Conservation (phyloP, 2,113 vertebrate species). For the Corythornis madagascariensis region DNA sequence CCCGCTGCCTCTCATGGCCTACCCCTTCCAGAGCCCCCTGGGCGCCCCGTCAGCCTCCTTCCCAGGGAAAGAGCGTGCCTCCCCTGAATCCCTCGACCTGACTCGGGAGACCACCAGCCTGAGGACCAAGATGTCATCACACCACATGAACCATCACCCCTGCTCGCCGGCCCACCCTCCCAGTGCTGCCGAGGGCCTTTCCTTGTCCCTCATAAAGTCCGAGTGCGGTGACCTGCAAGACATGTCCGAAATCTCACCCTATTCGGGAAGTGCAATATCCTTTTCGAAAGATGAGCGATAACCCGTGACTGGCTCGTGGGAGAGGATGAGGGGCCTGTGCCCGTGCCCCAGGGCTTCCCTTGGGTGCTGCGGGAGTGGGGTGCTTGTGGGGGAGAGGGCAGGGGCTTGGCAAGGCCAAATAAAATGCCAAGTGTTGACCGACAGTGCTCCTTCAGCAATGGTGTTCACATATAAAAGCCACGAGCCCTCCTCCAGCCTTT, state of each 20-base stretch:
- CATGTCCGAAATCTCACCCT: slow-evolving; percentile 96
- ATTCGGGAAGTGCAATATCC: slow-evolving; percentile 99
- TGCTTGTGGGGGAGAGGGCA: rapidly evolving
- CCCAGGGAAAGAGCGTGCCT: slow-evolving; percentile 89
- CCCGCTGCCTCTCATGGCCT: slow-evolving; percentile 95
- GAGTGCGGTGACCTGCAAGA: slow-evolving; percentile 98
- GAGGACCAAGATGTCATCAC: slow-evolving; percentile 96
- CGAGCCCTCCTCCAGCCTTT: background rate
- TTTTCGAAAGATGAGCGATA: slow-evolving; percentile 70
- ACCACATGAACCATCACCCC: slow-evolving; percentile 92
- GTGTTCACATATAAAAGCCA: background rate
- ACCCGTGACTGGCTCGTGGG: background rate
- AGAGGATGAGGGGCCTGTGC: background rate
- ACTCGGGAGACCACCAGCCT: slow-evolving; percentile 93
- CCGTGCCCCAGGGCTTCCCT: rapidly evolving
- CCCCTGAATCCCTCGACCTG: slow-evolving; percentile 94
- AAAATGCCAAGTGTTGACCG: background rate
- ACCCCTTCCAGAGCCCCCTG: slow-evolving; percentile 93
- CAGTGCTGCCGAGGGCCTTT: slow-evolving; percentile 90
- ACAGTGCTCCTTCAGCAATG: background rate
- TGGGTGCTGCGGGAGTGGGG: background rate
- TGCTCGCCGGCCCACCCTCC: slow-evolving; percentile 92
- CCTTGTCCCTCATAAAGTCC: slow-evolving; percentile 97
- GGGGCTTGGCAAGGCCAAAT: background rate
- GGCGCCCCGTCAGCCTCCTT: slow-evolving; percentile 85